phyloP scores from a whole-genome alignment of 2,113 vertebrate genomes.

The Rostratula benghalensis region DNA sequence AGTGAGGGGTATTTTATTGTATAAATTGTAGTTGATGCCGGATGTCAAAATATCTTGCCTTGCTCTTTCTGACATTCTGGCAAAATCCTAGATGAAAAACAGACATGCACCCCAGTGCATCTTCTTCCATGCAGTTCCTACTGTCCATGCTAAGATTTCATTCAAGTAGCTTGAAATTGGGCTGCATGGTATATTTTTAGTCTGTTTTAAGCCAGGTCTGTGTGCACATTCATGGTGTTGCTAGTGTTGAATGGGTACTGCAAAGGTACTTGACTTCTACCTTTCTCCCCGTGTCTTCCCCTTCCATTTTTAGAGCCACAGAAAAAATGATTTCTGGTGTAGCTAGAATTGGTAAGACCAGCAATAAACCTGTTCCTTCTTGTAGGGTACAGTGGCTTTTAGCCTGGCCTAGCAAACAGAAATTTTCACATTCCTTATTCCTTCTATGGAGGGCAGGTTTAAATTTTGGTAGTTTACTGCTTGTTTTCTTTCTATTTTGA shows the following conservation, averaged over 20 bases:
- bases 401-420: background rate
- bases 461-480: background rate
- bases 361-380: background rate
- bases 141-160: background rate
- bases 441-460: background rate
- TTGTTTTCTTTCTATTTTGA: background rate
- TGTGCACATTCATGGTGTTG: accelerated
- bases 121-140: background rate
- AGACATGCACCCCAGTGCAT: background rate
- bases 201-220: background rate
- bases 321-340: background rate
- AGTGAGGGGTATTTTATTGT: background rate
- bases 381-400: background rate
- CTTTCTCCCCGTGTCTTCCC: background rate
- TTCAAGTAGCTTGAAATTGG: background rate
- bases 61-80: background rate
- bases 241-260: background rate
- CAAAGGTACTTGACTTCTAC: background rate
- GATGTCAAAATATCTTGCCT: background rate
- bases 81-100: background rate
- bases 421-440: background rate
- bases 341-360: background rate
- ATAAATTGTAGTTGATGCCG: background rate
- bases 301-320: background rate
- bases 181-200: background rate